Evolutionary conservation across 2,888 invertebrate species (phyloP).

Genomic region (Argyra leucocephala): DNA sequence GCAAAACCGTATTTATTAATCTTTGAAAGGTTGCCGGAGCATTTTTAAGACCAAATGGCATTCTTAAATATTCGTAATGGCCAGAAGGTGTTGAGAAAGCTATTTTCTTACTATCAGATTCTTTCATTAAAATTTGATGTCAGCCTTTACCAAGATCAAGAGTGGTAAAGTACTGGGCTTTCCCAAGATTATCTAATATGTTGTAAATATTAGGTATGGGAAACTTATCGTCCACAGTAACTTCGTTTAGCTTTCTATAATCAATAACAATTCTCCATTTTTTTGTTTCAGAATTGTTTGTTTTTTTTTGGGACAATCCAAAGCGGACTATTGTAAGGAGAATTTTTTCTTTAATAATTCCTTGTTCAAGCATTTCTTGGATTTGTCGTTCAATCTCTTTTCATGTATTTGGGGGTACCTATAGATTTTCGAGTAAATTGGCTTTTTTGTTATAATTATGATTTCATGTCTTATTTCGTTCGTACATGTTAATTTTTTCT

Average conservation of each 20-base stretch:
- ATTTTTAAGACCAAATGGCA: slow-evolving; percentile 15
- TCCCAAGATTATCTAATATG: neutral
- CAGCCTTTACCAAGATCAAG: slow-evolving; percentile 12
- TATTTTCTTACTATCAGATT: slow-evolving; percentile 19
- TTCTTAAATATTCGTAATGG: too few species aligned
- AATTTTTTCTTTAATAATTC: neutral
- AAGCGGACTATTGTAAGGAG: neutral
- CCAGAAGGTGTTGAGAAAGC: slow-evolving; percentile 19
- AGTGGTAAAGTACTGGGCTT: neutral
- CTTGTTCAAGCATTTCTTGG: too few species aligned
- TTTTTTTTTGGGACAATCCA: neutral
- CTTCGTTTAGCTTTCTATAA: neutral
- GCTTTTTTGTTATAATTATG: too few species aligned
- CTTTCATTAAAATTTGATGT: slow-evolving; percentile 16
- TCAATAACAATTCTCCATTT: neutral
- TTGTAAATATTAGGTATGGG: neutral
- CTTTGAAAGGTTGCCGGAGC: slow-evolving; percentile 18
- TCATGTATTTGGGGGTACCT: too few species aligned
- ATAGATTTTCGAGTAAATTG: too few species aligned
- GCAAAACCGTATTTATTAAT: slow-evolving; percentile 14
- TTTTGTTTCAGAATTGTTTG: neutral
- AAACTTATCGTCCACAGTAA: neutral
- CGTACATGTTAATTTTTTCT: too few species aligned
- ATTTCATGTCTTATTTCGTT: too few species aligned
- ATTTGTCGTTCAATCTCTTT: too few species aligned